Conservation (phyloP, 1,140 invertebrate species). For the Trichonephila inaurata region DNA sequence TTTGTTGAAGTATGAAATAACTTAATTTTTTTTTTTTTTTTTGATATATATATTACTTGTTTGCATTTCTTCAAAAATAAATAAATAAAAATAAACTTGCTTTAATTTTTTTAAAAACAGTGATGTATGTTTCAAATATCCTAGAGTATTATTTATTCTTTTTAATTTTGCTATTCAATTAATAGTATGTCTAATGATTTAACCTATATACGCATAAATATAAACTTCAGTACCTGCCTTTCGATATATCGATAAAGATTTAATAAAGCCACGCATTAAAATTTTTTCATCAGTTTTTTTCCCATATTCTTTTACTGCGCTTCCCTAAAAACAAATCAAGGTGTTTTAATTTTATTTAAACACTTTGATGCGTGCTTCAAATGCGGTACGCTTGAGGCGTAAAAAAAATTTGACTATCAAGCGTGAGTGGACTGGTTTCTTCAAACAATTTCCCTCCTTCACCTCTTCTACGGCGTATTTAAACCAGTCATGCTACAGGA, state of each 20-base stretch:
- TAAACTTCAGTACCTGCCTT: no score
- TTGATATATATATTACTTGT: no score
- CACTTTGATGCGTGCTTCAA: background rate
- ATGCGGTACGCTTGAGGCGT: background rate
- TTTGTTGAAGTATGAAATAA: no score
- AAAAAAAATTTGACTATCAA: conserved; percentile 42
- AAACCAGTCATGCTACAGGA: conserved; percentile 30
- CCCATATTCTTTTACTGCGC: background rate
- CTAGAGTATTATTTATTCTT: no score
- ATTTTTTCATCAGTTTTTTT: background rate
- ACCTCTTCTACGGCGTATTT: background rate
- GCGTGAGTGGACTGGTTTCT: conserved; percentile 41
- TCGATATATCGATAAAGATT: background rate
- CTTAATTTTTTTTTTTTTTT: no score
- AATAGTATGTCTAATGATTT: no score
- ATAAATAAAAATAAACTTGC: no score
- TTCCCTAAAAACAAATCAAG: background rate
- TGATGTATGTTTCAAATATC: no score
- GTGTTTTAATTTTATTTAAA: conserved; percentile 24
- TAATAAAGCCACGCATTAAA: background rate
- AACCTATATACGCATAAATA: no score
- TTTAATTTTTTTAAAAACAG: no score
- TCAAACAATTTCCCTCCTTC: background rate
- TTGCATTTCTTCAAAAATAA: no score
- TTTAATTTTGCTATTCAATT: no score